phyloP scores from a whole-genome alignment of 2,888 invertebrate species.

The Polydrusus cervinus region DNA sequence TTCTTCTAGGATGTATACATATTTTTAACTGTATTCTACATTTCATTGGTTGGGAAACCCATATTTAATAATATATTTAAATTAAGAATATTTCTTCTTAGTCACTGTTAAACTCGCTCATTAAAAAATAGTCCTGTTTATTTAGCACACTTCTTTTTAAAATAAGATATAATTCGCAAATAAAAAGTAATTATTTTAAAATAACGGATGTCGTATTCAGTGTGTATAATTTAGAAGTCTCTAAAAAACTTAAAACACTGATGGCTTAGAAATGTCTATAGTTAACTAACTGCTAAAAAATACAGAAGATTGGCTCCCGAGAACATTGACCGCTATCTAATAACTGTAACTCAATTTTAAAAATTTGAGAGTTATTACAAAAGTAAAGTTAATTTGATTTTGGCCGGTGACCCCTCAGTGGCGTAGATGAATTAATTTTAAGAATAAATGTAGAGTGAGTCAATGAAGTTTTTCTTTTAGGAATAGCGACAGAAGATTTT shows the following conservation, averaged over 20 bases:
- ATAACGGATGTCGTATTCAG: constrained; percentile 9
- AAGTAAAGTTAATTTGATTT: constrained; percentile 30
- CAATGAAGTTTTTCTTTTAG: not conserved
- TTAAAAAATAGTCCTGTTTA: too few relatives aligned
- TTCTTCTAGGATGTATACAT: too few relatives aligned
- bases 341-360: constrained; percentile 41
- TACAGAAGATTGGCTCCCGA: constrained; percentile 1
- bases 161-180: not conserved
- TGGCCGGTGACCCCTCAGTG: constrained; percentile 4
- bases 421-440: not conserved
- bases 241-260: not conserved
- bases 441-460: not conserved
- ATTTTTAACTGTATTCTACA: too few relatives aligned
- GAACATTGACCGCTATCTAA: constrained; percentile 39
- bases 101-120: too few relatives aligned
- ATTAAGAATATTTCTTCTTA: too few relatives aligned
- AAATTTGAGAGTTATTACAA: constrained; percentile 39
- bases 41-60: too few relatives aligned
- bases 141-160: too few relatives aligned
- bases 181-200: not conserved
- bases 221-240: constrained; percentile 4
- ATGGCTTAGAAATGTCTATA: not conserved
- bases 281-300: constrained; percentile 11
- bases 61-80: too few relatives aligned
- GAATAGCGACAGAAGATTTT: not conserved